These are phyloP conservation scores for Nettapus auritus DNA, from an alignment of 2,113 vertebrate genomes.

Conservation along the genomic window DNA sequence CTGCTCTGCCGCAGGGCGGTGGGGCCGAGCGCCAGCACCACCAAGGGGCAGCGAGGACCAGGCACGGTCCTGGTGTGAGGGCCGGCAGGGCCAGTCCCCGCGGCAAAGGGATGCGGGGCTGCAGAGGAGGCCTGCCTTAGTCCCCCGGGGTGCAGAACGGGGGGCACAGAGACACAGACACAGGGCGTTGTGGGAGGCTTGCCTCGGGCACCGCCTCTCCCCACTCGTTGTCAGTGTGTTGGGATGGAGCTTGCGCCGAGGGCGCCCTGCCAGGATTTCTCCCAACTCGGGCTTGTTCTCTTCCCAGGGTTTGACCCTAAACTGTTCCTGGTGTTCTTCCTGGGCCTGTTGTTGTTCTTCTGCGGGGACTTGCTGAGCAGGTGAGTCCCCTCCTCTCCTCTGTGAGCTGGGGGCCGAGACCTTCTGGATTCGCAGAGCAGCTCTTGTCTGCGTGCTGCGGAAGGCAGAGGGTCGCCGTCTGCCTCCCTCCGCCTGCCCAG, in stretches of 20 bases:
- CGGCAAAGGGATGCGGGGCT: too few relatives aligned
- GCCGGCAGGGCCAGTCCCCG: background rate
- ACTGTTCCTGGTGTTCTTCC: constrained; percentile 87
- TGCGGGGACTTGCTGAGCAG: constrained; percentile 91
- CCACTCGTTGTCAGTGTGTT: accelerated
- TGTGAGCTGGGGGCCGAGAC: accelerated
- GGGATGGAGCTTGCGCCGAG: background rate
- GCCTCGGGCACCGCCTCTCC: accelerated
- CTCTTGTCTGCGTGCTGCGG: background rate
- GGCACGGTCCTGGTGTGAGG: accelerated
- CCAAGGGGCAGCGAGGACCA: accelerated
- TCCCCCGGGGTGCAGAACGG: accelerated
- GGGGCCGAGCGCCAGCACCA: accelerated
- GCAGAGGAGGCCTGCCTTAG: accelerated
- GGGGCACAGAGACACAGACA: too few relatives aligned
- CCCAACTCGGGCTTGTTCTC: background rate
- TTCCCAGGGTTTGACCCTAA: constrained; percentile 89
- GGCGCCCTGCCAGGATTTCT: accelerated
- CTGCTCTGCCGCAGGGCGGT: accelerated
- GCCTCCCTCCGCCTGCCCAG: background rate
- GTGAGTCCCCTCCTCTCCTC: constrained; percentile 62
- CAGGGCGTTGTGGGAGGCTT: accelerated
- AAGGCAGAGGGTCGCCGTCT: too few relatives aligned
- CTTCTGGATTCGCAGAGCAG: background rate
- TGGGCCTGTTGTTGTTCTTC: constrained; percentile 86